Percentiles rank a stretch among this genome's conserved stretches.
phyloP scores from a whole-genome alignment of 30 jellyfish, hydroid and myxozoan species.

The Aurelia aurita region DNA sequence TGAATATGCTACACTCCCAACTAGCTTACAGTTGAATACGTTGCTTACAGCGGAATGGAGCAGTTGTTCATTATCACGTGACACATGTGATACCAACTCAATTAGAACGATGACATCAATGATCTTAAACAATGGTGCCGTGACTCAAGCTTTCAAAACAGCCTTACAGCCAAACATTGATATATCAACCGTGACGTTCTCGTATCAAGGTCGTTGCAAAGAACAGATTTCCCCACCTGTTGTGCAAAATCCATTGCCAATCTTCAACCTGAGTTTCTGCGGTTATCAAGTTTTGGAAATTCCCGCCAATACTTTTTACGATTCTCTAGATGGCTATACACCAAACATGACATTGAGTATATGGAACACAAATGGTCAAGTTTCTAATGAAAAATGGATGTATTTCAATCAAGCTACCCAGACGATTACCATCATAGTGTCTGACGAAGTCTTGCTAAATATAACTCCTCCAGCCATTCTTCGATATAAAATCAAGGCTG shows the following conservation, averaged over 20 bases:
- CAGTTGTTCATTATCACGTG: slow-evolving; percentile 66
- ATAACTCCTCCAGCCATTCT: slow-evolving; percentile 22
- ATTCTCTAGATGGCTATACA: slow-evolving; percentile 84
- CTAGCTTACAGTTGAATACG: slow-evolving; percentile 5
- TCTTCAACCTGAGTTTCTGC: slow-evolving; percentile 59
- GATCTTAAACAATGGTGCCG: slow-evolving; percentile 12
- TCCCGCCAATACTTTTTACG: slow-evolving; percentile 85
- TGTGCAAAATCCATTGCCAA: slow-evolving; percentile 74
- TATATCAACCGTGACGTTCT: slow-evolving; percentile 17
- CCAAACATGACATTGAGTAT: slow-evolving; percentile 57
- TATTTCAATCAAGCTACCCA: slow-evolving; percentile 61
- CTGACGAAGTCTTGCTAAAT: slow-evolving; percentile 1
- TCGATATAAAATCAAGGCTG: slow-evolving; percentile 69
- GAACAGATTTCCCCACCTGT: slow-evolving; percentile 68
- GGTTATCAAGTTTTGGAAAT: slow-evolving; percentile 51
- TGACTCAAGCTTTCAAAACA: slow-evolving; percentile 39
- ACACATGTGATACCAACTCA: slow-evolving; percentile 50
- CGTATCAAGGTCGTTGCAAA: slow-evolving; percentile 65
- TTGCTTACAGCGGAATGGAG: slow-evolving; percentile 66
- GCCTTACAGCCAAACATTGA: slow-evolving; percentile 53
- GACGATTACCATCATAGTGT: slow-evolving; percentile 36
- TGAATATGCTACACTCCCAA: slow-evolving; percentile 25
- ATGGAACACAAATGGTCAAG: slow-evolving; percentile 29
- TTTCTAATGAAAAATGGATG: slow-evolving; percentile 39
- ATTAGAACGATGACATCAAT: slow-evolving; percentile 7